Conservation (phyloP, 2,888 invertebrate species). For the Sisyra terminalis region DNA sequence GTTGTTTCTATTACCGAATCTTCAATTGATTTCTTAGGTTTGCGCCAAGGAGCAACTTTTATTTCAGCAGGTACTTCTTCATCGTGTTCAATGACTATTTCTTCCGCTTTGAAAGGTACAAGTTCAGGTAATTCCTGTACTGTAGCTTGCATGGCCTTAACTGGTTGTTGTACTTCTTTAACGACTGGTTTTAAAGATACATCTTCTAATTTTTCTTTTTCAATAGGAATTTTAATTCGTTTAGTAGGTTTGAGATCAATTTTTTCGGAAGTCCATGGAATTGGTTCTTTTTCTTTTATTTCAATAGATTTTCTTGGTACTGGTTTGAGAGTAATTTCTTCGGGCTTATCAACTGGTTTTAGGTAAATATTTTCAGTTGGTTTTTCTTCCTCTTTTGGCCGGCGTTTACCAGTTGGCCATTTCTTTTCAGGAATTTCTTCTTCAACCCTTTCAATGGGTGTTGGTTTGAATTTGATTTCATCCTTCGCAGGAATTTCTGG, state of each 20-base stretch:
- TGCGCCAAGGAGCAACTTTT: conserved; percentile 17
- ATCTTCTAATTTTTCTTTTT: conserved; percentile 18
- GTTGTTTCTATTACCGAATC: too few species aligned
- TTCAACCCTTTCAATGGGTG: conserved; percentile 18
- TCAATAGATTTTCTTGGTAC: conserved; percentile 18
- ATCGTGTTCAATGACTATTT: conserved; percentile 10
- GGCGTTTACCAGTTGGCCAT: conserved; percentile 24
- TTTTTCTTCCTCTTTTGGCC: conserved; percentile 23
- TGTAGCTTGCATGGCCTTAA: conserved; percentile 9
- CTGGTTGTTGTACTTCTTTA: conserved; percentile 16
- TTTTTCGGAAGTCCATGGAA: conserved; percentile 18
- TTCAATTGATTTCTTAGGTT: conserved; percentile 15
- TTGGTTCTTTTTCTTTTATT: conserved; percentile 11
- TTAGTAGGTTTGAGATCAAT: conserved; percentile 39
- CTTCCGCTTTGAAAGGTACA: conserved; percentile 5
- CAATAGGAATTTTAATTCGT: conserved; percentile 20
- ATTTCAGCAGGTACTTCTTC: conserved; percentile 10
- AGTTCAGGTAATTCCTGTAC: conserved; percentile 10
- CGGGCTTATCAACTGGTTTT: conserved; percentile 16
- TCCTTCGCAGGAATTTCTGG: conserved; percentile 18
- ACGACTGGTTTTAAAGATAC: conserved; percentile 24
- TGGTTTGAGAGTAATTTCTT: conserved; percentile 11
- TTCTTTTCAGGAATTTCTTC: conserved; percentile 21
- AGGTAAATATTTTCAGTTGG: conserved; percentile 21
- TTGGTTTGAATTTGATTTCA: conserved; percentile 24